Evolutionary conservation across 2,888 invertebrate species (phyloP), one percentile per base, ranked within the genome.

Genomic region (Mellilla xanthometata): DNA sequence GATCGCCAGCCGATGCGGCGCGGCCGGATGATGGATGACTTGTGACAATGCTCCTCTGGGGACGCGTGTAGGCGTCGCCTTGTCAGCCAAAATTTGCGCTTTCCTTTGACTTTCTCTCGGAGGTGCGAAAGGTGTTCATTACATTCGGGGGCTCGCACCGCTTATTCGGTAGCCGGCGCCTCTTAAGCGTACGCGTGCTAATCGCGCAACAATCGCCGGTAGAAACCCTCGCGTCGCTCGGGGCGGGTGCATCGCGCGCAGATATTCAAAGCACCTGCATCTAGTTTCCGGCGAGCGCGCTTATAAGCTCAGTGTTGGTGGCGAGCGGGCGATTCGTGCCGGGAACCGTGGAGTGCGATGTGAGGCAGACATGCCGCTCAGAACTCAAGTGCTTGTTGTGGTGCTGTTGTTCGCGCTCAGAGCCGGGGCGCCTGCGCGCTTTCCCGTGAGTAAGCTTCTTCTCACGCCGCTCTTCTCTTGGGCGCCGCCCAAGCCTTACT

Each of bases 41-140:
- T 77, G 82, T 74, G 80, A 81, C 83, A 80, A 80, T 78, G 78
- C 72, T 84, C 82, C 81, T 81, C 72, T 68, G 76, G 84, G 84
- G 83, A 80, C 77, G 77, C 76, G 79, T 74, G 88, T 87, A 78
- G 88, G 89, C 85, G 85, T 74, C 73, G 49, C 52, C 76, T 81
- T 81, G 81, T 76, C 85, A 81, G 84, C 81, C 85, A 84, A 88
- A 88, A 86, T 87, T 83, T 83, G 82, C 87, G 82, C 89, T 88
- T 89, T 88, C 89, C 88, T 88, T 79, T 77, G 74, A 87, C 89
- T 89, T 88, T 89, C 89, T 87, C 89, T 89, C 74, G 68, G 88
- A 88, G 86, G 88, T 88, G 88, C 86, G 84, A 87, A 86, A 81
- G 88, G 86, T 82, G 81, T 81, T 75, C 75, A 72, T 75, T 80